These are phyloP conservation scores for Drosophila basisetae DNA, from an alignment of 2,888 invertebrate genomes.

Conservation along the genomic window DNA sequence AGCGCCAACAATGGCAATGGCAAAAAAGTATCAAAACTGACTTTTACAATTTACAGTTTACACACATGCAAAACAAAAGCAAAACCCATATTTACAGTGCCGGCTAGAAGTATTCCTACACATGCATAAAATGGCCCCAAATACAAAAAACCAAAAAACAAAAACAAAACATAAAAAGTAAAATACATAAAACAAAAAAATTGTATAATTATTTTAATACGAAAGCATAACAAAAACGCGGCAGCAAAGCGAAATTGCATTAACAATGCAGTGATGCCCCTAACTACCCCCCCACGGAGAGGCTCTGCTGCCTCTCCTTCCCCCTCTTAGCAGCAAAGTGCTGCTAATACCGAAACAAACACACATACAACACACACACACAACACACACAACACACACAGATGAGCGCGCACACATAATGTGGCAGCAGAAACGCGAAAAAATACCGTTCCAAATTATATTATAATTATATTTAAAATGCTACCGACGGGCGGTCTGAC, in stretches of 20 bases:
- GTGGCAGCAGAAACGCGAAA: conserved; percentile 53
- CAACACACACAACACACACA: conserved; percentile 34
- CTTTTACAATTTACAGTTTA: conserved; percentile 68
- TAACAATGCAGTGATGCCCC: conserved; percentile 70
- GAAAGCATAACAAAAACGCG: conserved; percentile 67
- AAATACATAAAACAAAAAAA: conserved; percentile 55
- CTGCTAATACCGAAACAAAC: conserved; percentile 53
- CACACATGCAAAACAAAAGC: conserved; percentile 43
- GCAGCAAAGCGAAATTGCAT: conserved; percentile 75
- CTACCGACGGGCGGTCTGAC: conserved; percentile 47
- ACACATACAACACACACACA: conserved; percentile 33
- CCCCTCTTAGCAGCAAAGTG: conserved; percentile 52
- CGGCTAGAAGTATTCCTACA: conserved; percentile 53
- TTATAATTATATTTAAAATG: conserved; percentile 81
- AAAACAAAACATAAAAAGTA: conserved; percentile 7
- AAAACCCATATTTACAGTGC: conserved; percentile 16
- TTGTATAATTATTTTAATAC: conserved; percentile 79
- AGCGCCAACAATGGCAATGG: conserved; percentile 49
- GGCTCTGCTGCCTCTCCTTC: neutral
- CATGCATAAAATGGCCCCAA: conserved; percentile 37
- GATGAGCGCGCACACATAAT: conserved; percentile 29
- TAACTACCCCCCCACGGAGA: neutral
- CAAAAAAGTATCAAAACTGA: conserved; percentile 80
- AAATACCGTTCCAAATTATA: conserved; percentile 79
- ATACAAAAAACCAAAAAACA: neutral